phyloP scores from a whole-genome alignment of 2,113 vertebrate species.

The Microtus montanus region DNA sequence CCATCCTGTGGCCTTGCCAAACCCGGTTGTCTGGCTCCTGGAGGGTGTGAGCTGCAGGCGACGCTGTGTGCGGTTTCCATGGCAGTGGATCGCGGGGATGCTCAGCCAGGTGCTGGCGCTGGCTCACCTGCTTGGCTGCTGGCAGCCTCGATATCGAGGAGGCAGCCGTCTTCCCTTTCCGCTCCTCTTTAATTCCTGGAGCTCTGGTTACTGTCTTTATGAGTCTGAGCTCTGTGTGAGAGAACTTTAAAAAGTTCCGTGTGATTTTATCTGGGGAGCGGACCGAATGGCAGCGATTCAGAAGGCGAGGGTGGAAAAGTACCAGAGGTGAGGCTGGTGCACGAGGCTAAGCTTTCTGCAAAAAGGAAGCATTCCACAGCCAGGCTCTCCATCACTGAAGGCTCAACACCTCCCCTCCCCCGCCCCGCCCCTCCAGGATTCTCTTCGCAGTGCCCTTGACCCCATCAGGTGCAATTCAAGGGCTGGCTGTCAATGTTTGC shows the following conservation, averaged over 20 bases:
- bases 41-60: neutral
- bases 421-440: neutral
- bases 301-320: slow-evolving; percentile 66
- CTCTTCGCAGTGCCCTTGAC: slow-evolving; percentile 65
- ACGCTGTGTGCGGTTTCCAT: slow-evolving; percentile 51
- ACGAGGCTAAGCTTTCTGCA: neutral
- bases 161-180: neutral
- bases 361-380: neutral
- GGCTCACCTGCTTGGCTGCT: slow-evolving; percentile 17
- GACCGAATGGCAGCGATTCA: slow-evolving; percentile 49
- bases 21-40: neutral
- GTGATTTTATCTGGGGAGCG: slow-evolving; percentile 46
- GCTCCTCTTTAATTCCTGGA: slow-evolving; percentile 26
- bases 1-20: neutral
- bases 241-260: slow-evolving; percentile 60
- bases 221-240: slow-evolving; percentile 47
- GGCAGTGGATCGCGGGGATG: neutral
- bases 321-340: slow-evolving; percentile 3
- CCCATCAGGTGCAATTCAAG: slow-evolving; percentile 43
- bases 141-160: neutral
- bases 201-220: slow-evolving; percentile 33
- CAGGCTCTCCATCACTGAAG: neutral
- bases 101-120: neutral
- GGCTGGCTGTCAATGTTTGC: slow-evolving; percentile 42
- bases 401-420: neutral